Percentiles rank a stretch among this genome's conserved stretches.
These are phyloP conservation scores for Teleiodes luculella DNA, from an alignment of 2,888 invertebrate genomes.

Conservation along the genomic window DNA sequence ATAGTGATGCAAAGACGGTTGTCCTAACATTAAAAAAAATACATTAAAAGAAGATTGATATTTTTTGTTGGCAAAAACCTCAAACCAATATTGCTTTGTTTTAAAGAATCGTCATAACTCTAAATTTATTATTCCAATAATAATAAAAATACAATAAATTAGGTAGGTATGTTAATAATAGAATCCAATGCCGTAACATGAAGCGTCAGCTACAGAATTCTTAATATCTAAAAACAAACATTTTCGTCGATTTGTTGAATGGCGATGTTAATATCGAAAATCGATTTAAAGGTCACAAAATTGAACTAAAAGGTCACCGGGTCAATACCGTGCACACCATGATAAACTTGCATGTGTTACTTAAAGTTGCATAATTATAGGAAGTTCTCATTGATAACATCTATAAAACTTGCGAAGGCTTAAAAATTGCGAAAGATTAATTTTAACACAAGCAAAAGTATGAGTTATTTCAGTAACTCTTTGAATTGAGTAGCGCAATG, in stretches of 20 bases:
- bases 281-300: neutral
- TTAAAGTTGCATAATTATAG: neutral
- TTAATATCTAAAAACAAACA: neutral
- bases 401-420: no score
- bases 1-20: no score
- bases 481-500: no score
- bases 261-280: neutral
- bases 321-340: slow-evolving; percentile 10
- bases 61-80: no score
- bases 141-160: neutral
- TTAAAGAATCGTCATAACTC: no score
- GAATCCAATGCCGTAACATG: neutral
- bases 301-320: slow-evolving; percentile 11
- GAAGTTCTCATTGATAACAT: neutral
- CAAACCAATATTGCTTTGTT: no score
- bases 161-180: neutral
- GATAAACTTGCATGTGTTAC: slow-evolving; percentile 7
- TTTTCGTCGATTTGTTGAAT: neutral
- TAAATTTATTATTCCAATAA: neutral
- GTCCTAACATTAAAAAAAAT: no score
- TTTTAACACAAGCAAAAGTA: no score
- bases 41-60: no score
- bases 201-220: neutral
- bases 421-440: no score
- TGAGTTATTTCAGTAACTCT: no score